Evolutionary conservation across 1,140 invertebrate species (phyloP), one percentile per base, ranked within the genome.

Genomic region (Drosophila grimshawi): DNA sequence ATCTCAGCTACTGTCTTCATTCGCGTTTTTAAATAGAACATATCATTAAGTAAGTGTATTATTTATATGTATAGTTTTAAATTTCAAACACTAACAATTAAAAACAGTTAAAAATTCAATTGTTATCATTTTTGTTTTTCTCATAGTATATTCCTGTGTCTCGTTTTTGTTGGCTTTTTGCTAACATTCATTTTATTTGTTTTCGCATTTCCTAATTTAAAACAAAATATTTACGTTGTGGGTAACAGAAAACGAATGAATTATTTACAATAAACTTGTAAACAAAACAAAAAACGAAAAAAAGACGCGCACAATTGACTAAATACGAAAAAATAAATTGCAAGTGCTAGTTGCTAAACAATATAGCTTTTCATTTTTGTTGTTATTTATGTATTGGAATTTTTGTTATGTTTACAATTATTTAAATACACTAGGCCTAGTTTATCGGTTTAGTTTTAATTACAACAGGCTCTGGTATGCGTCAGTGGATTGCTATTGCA

Each of bases 61-160:
- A 39, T 79, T 81, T 57, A 59, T 61, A 49, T 65, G 39, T 71
- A 77, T 88, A 77, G 66, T 82, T 66, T 60, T 76, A 59, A 78
- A 81, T 89, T 85, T 89, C 71, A 81, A 89, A 89, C 77, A 89
- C 74, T 85, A 89, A 89, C 85, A 89, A 89, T 89, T 88, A 85
- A 89, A 89, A 89, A 89, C 85, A 89, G 85, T 89, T 89, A 89
- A 89, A 89, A 89, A 85, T 89, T 75, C 71, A 83, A 76, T 78
- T 69, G 76, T 76, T 70, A 48, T 69, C 56, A 43, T 69, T 63
- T 62, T 59, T 52, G 4, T 68, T 73, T 71, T 63, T 52, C 39
- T 62, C 68, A 74, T 86, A 86, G 76, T 85, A 72, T 32, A 76
- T 85, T 89, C 85, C 83, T 88, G 80, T 86, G 55, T 88, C 52